Conservation (phyloP, 2,113 vertebrate genomes). For the Polypterus bichir region DNA sequence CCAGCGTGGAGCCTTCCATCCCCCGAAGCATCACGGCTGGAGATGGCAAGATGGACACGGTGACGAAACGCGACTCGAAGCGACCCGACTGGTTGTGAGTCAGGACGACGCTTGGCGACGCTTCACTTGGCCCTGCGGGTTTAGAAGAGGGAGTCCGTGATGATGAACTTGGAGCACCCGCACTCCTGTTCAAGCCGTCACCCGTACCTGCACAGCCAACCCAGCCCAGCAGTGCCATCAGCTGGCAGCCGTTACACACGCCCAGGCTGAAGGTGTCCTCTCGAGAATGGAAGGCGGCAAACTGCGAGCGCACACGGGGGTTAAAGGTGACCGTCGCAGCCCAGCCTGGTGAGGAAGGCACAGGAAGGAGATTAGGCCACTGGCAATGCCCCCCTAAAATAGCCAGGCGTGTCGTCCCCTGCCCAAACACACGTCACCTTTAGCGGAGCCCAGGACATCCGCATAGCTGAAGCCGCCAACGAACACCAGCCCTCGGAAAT, state of each 20-base stretch:
- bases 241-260: slow-evolving; percentile 81
- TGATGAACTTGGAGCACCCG: too few relatives aligned
- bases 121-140: background rate
- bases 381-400: background rate
- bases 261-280: slow-evolving; percentile 73
- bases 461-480: slow-evolving; percentile 87
- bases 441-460: slow-evolving; percentile 80
- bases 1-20: slow-evolving; percentile 71
- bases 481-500: slow-evolving; percentile 67
- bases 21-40: slow-evolving; percentile 68
- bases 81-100: slow-evolving; percentile 69
- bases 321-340: slow-evolving; percentile 69
- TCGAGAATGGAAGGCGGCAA: slow-evolving; percentile 58
- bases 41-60: slow-evolving; percentile 55
- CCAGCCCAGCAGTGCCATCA: slow-evolving; percentile 76
- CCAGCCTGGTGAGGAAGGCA: slow-evolving; percentile 54
- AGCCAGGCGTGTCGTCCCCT: too few relatives aligned
- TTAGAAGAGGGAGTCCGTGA: too few relatives aligned
- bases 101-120: slow-evolving; percentile 46
- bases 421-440: slow-evolving; percentile 43
- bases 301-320: slow-evolving; percentile 47
- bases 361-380: background rate
- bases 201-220: slow-evolving; percentile 37
- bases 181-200: background rate
- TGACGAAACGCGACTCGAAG: slow-evolving; percentile 77